A percentile compares a stretch with the other conserved stretches of the same genome.
Evolutionary conservation across 2,113 vertebrate species (phyloP).

Genomic region (Pelodiscus sinensis): DNA sequence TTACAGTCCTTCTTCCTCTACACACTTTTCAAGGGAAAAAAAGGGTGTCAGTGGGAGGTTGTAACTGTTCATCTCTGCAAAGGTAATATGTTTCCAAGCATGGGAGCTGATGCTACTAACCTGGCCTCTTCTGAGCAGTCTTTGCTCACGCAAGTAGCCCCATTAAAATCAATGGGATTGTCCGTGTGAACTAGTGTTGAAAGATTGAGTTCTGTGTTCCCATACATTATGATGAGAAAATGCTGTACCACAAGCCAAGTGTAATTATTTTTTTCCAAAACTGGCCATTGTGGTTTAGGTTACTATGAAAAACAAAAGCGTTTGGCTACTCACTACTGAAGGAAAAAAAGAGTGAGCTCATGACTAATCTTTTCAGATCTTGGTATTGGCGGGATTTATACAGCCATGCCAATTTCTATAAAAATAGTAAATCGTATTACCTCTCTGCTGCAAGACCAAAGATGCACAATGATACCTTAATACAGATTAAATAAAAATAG

Average conservation of each 20-base stretch:
- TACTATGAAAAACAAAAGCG: constrained; percentile 10
- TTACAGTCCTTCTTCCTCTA: not conserved
- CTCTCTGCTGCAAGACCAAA: constrained; percentile 61
- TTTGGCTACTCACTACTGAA: rapidly evolving
- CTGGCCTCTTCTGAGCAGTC: not conserved
- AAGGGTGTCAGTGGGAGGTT: too few relatives aligned
- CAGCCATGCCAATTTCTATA: constrained; percentile 66
- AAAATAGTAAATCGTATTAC: constrained; percentile 82
- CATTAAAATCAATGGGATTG: not conserved
- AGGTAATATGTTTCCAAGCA: not conserved
- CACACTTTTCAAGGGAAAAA: not conserved
- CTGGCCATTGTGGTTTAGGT: not conserved
- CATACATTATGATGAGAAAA: not conserved
- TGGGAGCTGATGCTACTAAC: not conserved
- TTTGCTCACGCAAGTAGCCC: not conserved
- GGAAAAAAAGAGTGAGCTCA: not conserved
- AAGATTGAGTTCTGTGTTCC: not conserved
- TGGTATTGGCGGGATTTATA: constrained; percentile 63
- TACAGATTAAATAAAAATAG: constrained; percentile 75
- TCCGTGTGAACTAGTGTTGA: not conserved
- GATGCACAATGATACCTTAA: constrained; percentile 78
- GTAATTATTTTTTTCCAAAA: not conserved
- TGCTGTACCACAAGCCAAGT: not conserved
- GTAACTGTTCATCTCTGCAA: too few relatives aligned
- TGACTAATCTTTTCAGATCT: constrained; percentile 57